Conservation (phyloP, 2,113 vertebrate genomes). For the Azemiops feae region DNA sequence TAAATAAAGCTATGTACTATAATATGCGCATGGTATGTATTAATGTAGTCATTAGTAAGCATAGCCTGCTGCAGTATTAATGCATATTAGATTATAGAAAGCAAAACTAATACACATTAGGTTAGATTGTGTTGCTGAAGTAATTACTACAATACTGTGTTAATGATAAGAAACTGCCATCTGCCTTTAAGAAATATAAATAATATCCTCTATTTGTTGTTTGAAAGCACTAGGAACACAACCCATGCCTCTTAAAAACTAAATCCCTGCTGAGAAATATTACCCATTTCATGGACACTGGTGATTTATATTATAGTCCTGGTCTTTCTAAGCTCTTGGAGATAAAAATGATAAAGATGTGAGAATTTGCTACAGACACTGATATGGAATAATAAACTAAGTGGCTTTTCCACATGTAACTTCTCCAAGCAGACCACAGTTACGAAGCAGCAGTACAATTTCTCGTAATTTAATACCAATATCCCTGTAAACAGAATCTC, state of each 20-base stretch:
- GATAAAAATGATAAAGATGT: accelerated
- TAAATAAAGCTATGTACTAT: conserved; percentile 18
- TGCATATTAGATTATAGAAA: conserved; percentile 44
- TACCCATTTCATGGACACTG: background rate
- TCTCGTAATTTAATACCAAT: conserved; percentile 44
- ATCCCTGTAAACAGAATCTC: conserved; percentile 36
- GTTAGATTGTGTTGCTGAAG: conserved; percentile 54
- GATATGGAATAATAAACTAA: background rate
- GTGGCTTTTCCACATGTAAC: background rate
- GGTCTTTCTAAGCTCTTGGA: background rate
- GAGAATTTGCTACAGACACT: background rate
- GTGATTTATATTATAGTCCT: background rate
- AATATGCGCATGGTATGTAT: conserved; percentile 5
- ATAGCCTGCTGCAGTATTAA: conserved; percentile 29
- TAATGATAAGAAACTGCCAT: conserved; percentile 59
- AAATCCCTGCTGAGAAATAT: conserved; percentile 3
- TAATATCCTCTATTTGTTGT: conserved; percentile 43
- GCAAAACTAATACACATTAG: conserved; percentile 57
- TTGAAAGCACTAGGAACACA: conserved; percentile 36
- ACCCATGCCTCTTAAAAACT: conserved; percentile 32
- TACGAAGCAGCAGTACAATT: conserved; percentile 5
- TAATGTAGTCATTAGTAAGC: conserved; percentile 48
- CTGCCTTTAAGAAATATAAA: conserved; percentile 39
- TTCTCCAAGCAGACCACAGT: conserved; percentile 7
- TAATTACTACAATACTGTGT: conserved; percentile 58